A percentile compares a stretch with the other conserved stretches of the same genome.
Conservation (phyloP, 2,888 invertebrate species). For the Tiphia femorata region DNA sequence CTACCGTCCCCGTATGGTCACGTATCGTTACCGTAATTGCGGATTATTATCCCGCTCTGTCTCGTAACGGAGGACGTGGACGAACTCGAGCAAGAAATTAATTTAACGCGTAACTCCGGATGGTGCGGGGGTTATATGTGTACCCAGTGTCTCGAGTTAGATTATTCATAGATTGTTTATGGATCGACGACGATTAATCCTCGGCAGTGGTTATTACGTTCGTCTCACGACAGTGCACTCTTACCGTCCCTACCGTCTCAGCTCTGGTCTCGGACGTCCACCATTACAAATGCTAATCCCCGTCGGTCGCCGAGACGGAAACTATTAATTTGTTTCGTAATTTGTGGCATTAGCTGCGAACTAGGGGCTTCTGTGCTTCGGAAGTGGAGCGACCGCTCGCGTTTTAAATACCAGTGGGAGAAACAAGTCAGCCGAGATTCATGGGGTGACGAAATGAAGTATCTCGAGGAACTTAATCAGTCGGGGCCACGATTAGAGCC, state of each 20-base stretch:
- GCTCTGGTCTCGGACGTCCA: background rate
- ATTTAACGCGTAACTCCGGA: conserved; percentile 11
- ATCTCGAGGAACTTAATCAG: no score
- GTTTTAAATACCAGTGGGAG: no score
- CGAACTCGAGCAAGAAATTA: conserved; percentile 13
- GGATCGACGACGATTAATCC: background rate
- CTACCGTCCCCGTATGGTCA: conserved; percentile 7
- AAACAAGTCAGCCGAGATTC: no score
- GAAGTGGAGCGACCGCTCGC: no score
- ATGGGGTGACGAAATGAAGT: no score
- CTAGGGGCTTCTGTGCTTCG: no score
- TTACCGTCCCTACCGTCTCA: background rate
- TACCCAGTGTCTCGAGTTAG: no score
- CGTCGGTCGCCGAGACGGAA: background rate
- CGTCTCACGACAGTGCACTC: background rate
- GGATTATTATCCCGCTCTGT: conserved; percentile 7
- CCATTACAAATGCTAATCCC: background rate
- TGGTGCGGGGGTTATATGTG: no score
- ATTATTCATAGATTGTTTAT: background rate
- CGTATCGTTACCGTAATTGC: conserved; percentile 28
- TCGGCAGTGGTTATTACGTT: background rate
- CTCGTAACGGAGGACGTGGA: background rate
- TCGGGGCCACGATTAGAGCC: no score
- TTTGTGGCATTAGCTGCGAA: no score
- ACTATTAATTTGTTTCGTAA: background rate